Percentiles rank a stretch among this genome's conserved stretches.
These are phyloP conservation scores for Crepidodera aurea DNA, from an alignment of 2,888 invertebrate species.

Conservation along the genomic window DNA sequence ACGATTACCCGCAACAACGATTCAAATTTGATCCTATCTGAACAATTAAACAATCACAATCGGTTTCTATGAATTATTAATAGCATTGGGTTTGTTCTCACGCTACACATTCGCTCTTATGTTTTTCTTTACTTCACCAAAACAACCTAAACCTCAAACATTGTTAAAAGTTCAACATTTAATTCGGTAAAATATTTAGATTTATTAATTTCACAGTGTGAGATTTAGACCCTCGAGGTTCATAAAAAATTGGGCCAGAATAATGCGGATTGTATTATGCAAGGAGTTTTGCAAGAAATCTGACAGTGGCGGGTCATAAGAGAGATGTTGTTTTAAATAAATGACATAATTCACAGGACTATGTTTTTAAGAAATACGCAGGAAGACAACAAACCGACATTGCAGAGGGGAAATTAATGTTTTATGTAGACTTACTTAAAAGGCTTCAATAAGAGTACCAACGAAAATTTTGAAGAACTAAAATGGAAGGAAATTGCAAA, in stretches of 20 bases:
- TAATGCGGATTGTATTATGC: conserved; percentile 43
- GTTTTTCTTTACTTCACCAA: conserved; percentile 5
- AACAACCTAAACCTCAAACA: conserved; percentile 29
- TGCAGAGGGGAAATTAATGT: too few species aligned
- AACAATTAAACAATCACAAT: conserved; percentile 29
- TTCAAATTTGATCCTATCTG: not conserved
- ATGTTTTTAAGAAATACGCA: not conserved
- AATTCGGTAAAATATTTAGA: conserved; percentile 51
- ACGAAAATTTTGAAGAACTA: too few species aligned
- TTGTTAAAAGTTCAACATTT: conserved; percentile 36
- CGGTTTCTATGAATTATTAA: conserved; percentile 31
- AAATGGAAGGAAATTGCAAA: too few species aligned
- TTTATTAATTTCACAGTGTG: conserved; percentile 54
- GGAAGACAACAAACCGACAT: too few species aligned
- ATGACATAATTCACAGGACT: too few species aligned
- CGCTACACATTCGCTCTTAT: conserved; percentile 32
- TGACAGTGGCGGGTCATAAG: not conserved
- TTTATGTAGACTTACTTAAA: too few species aligned
- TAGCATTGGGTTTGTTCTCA: conserved; percentile 35
- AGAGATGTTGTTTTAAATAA: too few species aligned
- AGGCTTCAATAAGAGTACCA: too few species aligned
- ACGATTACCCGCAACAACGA: not conserved
- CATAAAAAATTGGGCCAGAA: conserved; percentile 6
- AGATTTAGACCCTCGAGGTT: conserved; percentile 41
- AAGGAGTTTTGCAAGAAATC: conserved; percentile 36